These are phyloP conservation scores for Rhabdophis nuchalis DNA, from an alignment of 2,797 vertebrate species.

Conservation along the genomic window DNA sequence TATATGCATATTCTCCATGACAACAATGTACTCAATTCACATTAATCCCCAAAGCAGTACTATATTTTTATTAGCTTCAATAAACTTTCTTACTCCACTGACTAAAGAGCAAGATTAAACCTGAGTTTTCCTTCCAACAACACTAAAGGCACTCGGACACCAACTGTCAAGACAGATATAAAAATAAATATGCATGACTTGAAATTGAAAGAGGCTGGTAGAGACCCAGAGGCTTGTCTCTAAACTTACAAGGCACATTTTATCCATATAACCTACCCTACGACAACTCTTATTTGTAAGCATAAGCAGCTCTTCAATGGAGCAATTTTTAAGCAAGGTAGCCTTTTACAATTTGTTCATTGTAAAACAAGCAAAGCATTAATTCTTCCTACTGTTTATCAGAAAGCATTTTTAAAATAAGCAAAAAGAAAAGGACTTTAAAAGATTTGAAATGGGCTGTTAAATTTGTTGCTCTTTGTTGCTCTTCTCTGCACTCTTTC, in stretches of 20 bases:
- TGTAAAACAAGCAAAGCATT: neutral
- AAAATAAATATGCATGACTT: neutral
- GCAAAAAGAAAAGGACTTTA: neutral
- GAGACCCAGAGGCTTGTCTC: neutral
- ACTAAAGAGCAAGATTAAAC: neutral
- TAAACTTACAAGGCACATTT: neutral
- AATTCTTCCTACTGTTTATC: neutral
- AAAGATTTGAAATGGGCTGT: neutral
- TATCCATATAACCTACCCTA: neutral
- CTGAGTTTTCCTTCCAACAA: neutral
- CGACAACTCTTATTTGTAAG: neutral
- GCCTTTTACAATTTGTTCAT: neutral
- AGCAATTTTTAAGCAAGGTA: neutral
- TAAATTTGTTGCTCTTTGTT: no score
- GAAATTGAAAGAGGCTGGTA: neutral
- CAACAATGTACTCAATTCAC: neutral
- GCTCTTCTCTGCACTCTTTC: no score
- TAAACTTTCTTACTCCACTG: neutral
- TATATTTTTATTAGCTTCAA: neutral
- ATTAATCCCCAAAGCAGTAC: neutral
- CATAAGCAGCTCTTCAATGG: neutral
- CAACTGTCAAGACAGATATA: neutral
- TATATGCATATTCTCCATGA: neutral
- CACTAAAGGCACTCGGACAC: neutral
- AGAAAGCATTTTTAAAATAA: neutral